phyloP scores from a whole-genome alignment of 37 sponge, comb jelly and placozoan genomes.

The Cliona cf. orientalis region DNA sequence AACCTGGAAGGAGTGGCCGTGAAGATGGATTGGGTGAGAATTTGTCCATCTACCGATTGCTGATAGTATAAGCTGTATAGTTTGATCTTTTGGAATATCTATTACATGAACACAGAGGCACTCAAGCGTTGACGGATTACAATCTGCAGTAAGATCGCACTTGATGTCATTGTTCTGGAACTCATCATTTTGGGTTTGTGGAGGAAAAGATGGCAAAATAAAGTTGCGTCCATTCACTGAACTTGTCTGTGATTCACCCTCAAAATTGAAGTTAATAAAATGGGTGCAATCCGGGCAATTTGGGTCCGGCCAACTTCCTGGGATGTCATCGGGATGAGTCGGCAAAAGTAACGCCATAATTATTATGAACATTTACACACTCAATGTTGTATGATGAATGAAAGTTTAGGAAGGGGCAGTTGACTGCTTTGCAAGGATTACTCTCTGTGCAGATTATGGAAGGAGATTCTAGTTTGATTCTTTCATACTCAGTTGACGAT shows the following conservation, averaged over 20 bases:
- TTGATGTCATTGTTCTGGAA: background rate
- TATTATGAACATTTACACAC: constrained; percentile 48
- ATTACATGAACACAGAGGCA: constrained; percentile 16
- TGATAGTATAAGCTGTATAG: constrained; percentile 15
- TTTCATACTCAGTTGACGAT: constrained; percentile 14
- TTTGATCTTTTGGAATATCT: constrained; percentile 4
- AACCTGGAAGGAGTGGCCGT: constrained; percentile 81
- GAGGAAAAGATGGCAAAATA: constrained; percentile 3
- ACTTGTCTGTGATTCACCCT: constrained; percentile 9
- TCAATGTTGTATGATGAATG: constrained; percentile 46
- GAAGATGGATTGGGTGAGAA: constrained; percentile 79
- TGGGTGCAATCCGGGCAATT: constrained; percentile 8
- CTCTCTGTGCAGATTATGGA: background rate
- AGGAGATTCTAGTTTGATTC: constrained; percentile 9
- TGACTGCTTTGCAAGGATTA: constrained; percentile 53
- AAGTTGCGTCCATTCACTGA: constrained; percentile 17
- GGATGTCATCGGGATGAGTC: constrained; percentile 25
- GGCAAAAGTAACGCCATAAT: constrained; percentile 8
- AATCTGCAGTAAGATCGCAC: background rate
- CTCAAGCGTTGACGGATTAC: background rate
- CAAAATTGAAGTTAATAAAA: constrained; percentile 61
- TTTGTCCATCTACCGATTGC: background rate
- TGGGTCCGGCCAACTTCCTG: background rate
- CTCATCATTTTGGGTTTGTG: constrained; percentile 15
- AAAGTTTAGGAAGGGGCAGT: constrained; percentile 75